Percentiles rank a stretch among this genome's conserved stretches.
These are phyloP conservation scores for Diplodus sargus DNA, from an alignment of 2,797 vertebrate species.

Conservation along the genomic window DNA sequence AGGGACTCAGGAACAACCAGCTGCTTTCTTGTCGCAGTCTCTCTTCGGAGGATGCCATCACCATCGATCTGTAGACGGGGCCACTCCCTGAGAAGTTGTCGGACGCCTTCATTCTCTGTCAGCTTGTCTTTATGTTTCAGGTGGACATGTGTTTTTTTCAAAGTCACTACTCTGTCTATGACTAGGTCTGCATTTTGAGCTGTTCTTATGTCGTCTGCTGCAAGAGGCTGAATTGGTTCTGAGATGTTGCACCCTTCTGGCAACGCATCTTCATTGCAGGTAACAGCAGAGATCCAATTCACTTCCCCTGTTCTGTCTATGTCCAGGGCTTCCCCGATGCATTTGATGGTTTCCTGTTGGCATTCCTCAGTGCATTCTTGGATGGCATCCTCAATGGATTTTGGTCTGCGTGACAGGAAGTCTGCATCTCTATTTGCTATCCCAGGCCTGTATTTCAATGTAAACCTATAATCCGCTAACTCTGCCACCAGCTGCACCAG, in stretches of 20 bases:
- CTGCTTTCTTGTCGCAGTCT: background rate
- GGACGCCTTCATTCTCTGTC: background rate
- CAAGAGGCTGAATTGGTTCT: background rate
- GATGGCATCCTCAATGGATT: background rate
- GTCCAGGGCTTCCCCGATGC: background rate
- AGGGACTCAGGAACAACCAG: slow-evolving; percentile 17
- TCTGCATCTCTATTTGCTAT: background rate
- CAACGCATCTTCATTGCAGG: background rate
- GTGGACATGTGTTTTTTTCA: slow-evolving; percentile 1
- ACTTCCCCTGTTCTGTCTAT: background rate
- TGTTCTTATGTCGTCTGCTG: background rate
- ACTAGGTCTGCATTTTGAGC: slow-evolving; percentile 5
- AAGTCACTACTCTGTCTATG: background rate
- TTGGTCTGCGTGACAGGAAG: background rate
- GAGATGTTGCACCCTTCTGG: background rate
- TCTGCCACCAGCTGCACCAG: slow-evolving; percentile 20
- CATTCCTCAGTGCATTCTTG: background rate
- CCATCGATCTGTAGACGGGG: slow-evolving; percentile 6
- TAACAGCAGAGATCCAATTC: background rate
- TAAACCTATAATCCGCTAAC: slow-evolving; percentile 22
- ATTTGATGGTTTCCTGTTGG: background rate
- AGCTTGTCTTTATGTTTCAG: slow-evolving; percentile 1
- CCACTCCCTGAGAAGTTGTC: slow-evolving; percentile 20
- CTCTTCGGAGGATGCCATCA: slow-evolving; percentile 13
- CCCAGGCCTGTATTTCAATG: background rate